Percentiles rank a stretch among this genome's conserved stretches.
Conservation (phyloP, 2,797 vertebrate genomes). For the Argyrosomus regius region DNA sequence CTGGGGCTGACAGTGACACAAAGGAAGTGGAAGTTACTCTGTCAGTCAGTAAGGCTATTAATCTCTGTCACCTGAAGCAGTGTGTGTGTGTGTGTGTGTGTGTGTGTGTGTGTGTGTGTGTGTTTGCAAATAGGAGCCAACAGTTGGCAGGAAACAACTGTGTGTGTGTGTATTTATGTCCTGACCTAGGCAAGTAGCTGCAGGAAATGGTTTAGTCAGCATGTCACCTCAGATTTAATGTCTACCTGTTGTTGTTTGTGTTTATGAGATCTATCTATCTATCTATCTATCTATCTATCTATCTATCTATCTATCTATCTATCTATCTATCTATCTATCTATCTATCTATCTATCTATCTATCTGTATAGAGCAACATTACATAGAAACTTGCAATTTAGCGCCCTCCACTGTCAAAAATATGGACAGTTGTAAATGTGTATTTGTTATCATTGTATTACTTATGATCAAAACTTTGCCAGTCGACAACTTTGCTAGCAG, state of each 20-base stretch:
- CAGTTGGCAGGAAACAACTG: conserved; percentile 42
- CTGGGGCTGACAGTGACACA: conserved; percentile 71
- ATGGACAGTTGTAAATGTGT: too few species aligned
- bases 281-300: neutral
- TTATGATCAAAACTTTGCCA: too few species aligned
- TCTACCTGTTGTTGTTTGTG: conserved; percentile 23
- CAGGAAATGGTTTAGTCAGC: conserved; percentile 41
- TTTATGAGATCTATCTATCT: neutral
- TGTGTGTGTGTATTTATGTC: conserved; percentile 30
- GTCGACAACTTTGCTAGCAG: too few species aligned
- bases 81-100: conserved; percentile 21
- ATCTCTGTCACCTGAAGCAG: conserved; percentile 79
- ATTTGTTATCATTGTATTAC: too few species aligned
- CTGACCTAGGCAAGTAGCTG: conserved; percentile 37
- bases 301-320: neutral
- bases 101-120: conserved; percentile 20
- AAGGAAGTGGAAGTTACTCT: conserved; percentile 78
- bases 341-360: too few species aligned
- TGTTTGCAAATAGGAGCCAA: conserved; percentile 11
- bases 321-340: too few species aligned
- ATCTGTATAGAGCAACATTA: too few species aligned
- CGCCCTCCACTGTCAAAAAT: too few species aligned
- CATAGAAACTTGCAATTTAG: too few species aligned
- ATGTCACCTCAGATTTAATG: conserved; percentile 35
- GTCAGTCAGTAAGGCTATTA: conserved; percentile 78